Conservation (phyloP, 2,113 vertebrate genomes). For the Diadophis punctatus region DNA sequence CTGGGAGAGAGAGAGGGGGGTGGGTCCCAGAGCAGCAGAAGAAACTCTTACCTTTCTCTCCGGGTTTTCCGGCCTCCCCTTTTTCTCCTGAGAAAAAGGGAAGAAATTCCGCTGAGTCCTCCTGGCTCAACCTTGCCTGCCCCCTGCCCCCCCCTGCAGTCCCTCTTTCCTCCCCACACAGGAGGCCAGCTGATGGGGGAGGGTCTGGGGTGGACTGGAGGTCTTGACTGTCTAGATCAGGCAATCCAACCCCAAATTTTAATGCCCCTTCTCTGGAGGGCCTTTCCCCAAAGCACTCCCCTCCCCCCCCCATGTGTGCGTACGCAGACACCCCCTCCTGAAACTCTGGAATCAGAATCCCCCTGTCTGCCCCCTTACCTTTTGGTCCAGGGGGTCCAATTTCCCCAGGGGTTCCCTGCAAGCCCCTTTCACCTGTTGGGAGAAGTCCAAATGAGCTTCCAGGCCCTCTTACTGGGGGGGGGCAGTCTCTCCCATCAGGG, state of each 20-base stretch:
- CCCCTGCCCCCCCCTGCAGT: accelerated
- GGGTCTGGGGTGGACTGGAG: no score
- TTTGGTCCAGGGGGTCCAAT: background rate
- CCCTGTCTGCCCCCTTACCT: background rate
- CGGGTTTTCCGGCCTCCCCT: background rate
- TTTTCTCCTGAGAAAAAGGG: background rate
- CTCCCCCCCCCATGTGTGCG: background rate
- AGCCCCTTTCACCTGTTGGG: background rate
- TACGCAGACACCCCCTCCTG: no score
- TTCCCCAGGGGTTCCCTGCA: background rate
- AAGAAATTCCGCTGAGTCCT: background rate
- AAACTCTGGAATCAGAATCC: no score
- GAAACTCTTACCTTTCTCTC: background rate
- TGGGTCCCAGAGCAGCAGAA: background rate
- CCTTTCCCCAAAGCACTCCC: no score
- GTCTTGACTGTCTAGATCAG: background rate
- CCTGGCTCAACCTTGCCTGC: no score
- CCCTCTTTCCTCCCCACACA: no score
- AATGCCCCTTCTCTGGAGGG: no score
- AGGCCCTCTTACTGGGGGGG: no score
- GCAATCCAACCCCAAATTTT: background rate
- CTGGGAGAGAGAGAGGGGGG: no score
- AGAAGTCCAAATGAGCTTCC: background rate
- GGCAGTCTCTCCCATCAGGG: background rate
- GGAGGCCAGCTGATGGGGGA: no score